phyloP scores from a whole-genome alignment of 2,888 invertebrate species.

The Synergus itoensis region DNA sequence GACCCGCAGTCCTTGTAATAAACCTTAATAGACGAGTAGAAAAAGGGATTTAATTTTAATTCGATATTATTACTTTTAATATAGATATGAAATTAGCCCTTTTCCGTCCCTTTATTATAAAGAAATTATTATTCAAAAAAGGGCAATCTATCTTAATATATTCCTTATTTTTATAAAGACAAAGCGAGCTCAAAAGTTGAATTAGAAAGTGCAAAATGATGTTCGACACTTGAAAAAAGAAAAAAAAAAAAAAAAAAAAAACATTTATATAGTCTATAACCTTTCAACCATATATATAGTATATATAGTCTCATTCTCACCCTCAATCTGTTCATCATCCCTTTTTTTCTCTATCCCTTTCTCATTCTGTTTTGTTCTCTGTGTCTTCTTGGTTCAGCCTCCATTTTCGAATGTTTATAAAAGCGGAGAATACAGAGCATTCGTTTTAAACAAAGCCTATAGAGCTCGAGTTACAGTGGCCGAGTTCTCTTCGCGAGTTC shows the following conservation, averaged over 20 bases:
- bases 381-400: slow-evolving; percentile 14
- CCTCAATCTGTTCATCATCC: neutral
- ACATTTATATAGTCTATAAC: neutral
- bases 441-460: slow-evolving; percentile 22
- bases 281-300: slow-evolving; percentile 1
- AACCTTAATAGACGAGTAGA: too few species aligned
- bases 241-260: too few species aligned
- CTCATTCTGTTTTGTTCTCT: neutral
- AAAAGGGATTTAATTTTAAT: too few species aligned
- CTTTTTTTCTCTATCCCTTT: neutral
- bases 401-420: slow-evolving; percentile 35
- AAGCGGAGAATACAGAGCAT: slow-evolving; percentile 32
- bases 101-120: too few species aligned
- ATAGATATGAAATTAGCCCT: too few species aligned
- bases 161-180: neutral
- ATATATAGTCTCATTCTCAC: slow-evolving; percentile 14
- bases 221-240: neutral
- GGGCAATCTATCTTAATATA: neutral
- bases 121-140: too few species aligned
- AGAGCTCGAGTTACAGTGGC: slow-evolving; percentile 21
- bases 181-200: too few species aligned
- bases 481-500: slow-evolving; percentile 19
- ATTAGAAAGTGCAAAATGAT: neutral
- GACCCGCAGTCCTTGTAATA: too few species aligned
- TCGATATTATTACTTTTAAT: too few species aligned